A percentile compares a stretch with the other conserved stretches of the same genome.
Conservation (phyloP, 2,888 invertebrate species). For the Mantis religiosa region DNA sequence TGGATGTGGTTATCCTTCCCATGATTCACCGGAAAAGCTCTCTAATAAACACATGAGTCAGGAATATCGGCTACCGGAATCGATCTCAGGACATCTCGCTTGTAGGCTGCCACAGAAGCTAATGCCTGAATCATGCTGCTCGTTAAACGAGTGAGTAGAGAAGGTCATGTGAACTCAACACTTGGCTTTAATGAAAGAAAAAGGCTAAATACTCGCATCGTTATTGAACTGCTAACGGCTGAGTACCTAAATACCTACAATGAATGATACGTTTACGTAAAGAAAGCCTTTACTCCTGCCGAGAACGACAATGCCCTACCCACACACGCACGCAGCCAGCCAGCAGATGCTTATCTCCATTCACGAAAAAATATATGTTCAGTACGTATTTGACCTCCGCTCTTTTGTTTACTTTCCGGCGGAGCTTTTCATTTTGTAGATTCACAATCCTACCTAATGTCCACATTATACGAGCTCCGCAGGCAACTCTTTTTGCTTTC, state of each 20-base stretch:
- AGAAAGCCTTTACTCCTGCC: neutral
- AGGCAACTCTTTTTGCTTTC: neutral
- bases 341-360: neutral
- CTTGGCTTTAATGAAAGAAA: too few relatives aligned
- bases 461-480: neutral
- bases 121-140: too few relatives aligned
- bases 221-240: neutral
- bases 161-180: too few relatives aligned
- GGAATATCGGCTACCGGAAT: too few relatives aligned
- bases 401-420: neutral
- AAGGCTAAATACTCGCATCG: too few relatives aligned
- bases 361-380: neutral
- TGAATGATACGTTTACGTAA: neutral
- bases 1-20: too few relatives aligned
- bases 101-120: too few relatives aligned
- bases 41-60: too few relatives aligned
- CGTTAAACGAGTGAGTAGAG: too few relatives aligned
- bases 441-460: neutral
- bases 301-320: neutral
- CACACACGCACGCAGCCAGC: neutral
- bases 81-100: too few relatives aligned
- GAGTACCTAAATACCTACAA: neutral
- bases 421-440: neutral
- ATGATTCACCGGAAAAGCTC: too few relatives aligned
- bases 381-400: neutral